A percentile compares a stretch with the other conserved stretches of the same genome.
Conservation (phyloP, 2,113 vertebrate species). For the Galeopterus variegatus region DNA sequence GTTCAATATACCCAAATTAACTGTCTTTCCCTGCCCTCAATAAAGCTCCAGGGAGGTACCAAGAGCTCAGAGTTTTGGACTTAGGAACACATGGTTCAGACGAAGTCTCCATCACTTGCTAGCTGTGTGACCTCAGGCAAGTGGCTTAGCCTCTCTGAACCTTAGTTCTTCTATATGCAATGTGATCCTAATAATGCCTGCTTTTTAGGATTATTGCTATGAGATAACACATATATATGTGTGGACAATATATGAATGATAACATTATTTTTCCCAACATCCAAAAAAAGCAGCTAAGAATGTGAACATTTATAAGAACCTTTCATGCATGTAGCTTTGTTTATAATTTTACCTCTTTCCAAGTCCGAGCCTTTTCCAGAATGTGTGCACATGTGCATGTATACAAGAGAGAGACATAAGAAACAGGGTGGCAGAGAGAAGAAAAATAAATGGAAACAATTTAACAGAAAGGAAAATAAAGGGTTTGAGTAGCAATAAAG, state of each 20-base stretch:
- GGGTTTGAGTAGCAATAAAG: background rate
- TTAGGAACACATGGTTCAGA: background rate
- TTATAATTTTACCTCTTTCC: background rate
- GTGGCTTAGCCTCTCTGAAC: conserved; percentile 2
- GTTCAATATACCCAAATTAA: background rate
- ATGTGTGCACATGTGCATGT: background rate
- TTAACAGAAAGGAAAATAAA: background rate
- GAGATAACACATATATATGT: background rate
- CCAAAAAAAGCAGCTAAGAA: background rate
- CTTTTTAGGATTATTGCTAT: background rate
- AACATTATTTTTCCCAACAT: background rate
- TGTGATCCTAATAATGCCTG: background rate
- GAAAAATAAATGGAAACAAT: background rate
- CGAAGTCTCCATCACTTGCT: background rate
- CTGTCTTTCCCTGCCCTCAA: background rate
- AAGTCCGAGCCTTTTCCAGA: background rate
- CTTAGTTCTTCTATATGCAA: background rate
- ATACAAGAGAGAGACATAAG: background rate
- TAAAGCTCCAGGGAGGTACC: background rate
- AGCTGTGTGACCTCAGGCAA: background rate
- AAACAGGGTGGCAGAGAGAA: background rate
- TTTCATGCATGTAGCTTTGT: fast-evolving
- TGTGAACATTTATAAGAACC: background rate
- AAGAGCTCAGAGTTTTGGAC: background rate
- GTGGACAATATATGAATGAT: background rate